Base-by-base conservation (phyloP, 2,888 invertebrate genomes). In the Rhagonycha fulva region DNA sequence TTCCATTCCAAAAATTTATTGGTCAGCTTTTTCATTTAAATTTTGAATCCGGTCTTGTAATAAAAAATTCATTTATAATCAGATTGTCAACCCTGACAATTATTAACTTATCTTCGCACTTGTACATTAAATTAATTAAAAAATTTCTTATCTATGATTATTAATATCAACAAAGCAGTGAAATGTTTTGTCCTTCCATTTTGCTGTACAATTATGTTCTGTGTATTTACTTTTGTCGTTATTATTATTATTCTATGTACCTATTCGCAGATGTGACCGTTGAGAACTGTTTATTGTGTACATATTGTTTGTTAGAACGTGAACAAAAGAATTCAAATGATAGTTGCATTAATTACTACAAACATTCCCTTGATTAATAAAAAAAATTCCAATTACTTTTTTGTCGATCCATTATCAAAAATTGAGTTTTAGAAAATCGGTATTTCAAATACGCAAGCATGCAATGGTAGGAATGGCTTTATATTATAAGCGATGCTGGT, bases 371-470 rank as follows among this genome's bases (percentile, higher is more conserved):
- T 47, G 7, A 47, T 47, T n/a, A n/a, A n/a, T 47, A 47, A 47
- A 47, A 26, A 47, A 47, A 47, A 47, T 47, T 47, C 47, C 47
- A 47, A 47, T 47, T 47, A 47, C 7, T 47, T n/a, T 47, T 47
- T 47, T 47, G 47, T 47, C n/a, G 14, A 66, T 66, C 66, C 66
- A 23, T n/a, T 26, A 66, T 26, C 26, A 66, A 66, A 66, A 26
- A 66, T 26, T 66, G 66, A 66, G 66, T 26, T 66, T 66, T 12
- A 23, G 66, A 68, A 68, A 68, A 67, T 24, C n/a, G 26, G 63
- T 72, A 72, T 72, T 67, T 72, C 14, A 23, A 72, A 68, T 68
- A 68, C 68, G 66, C 71, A 71, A 32, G 63, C 26, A 71, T 71
- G 72, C 68, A 68, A 68, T 72, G 60, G 62, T 28, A 68, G 61